Evolutionary conservation across 2,797 vertebrate genomes (phyloP).

Genomic region (Sebastes miniatus): DNA sequence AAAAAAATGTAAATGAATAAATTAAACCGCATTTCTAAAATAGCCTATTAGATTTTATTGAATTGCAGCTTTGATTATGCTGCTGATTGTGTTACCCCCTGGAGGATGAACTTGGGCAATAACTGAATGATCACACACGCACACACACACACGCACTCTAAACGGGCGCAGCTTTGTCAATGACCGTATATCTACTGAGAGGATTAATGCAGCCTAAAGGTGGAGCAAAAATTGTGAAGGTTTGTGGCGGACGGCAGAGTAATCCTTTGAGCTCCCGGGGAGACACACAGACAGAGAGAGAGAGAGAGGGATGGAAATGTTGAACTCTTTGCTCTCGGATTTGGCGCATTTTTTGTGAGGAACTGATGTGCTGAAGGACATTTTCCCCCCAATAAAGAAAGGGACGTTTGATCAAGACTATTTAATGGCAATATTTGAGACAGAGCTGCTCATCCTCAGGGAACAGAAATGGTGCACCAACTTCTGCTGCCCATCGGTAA

Average conservation of each 20-base stretch:
- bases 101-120: background rate
- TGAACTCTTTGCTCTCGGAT: constrained; percentile 3
- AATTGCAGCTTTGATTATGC: background rate
- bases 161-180: background rate
- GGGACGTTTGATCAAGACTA: background rate
- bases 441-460: constrained; percentile 53
- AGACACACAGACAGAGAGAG: constrained; percentile 6
- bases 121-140: background rate
- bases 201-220: constrained; percentile 64
- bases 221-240: constrained; percentile 60
- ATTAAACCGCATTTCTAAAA: background rate
- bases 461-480: constrained; percentile 88
- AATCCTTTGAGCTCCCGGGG: constrained; percentile 62
- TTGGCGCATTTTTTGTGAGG: background rate
- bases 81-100: background rate
- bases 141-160: background rate
- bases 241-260: constrained; percentile 31
- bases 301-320: constrained; percentile 6
- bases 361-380: constrained; percentile 7
- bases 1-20: background rate
- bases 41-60: background rate
- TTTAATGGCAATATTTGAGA: constrained; percentile 42
- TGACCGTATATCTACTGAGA: constrained; percentile 8
- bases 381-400: background rate
- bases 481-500: constrained; percentile 70